These are phyloP conservation scores for Enteromius unitaeniatus DNA, from an alignment of 2,797 vertebrate species.

Conservation along the genomic window DNA sequence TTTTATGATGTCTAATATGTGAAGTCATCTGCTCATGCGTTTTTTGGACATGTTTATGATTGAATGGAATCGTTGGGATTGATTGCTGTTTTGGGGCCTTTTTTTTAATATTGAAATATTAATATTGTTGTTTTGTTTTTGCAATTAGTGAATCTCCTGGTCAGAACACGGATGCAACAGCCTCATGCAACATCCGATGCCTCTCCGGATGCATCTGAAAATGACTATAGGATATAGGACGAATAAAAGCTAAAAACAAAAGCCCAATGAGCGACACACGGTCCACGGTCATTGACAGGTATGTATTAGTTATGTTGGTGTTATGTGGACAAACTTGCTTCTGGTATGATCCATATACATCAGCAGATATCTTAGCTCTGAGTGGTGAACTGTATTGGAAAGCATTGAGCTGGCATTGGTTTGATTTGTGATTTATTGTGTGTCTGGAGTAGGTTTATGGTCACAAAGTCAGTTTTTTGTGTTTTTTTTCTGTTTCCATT, in stretches of 20 bases:
- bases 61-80: not conserved
- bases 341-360: not conserved
- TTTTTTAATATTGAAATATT: no score
- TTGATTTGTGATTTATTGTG: not conserved
- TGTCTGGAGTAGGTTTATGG: not conserved
- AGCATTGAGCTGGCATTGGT: not conserved
- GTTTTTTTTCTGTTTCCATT: not conserved
- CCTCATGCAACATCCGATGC: constrained; percentile 55
- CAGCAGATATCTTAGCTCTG: not conserved
- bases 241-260: constrained; percentile 85
- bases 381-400: no score
- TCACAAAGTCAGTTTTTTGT: not conserved
- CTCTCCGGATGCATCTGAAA: constrained; percentile 76
- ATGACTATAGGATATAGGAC: constrained; percentile 92
- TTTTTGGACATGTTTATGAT: not conserved
- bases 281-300: constrained; percentile 96
- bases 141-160: not conserved
- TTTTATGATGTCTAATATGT: not conserved
- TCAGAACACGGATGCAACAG: constrained; percentile 23
- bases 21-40: not conserved
- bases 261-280: constrained; percentile 99
- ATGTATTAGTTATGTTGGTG: constrained; percentile 43
- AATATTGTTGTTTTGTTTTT: constrained; percentile 8
- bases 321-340: constrained; percentile 12
- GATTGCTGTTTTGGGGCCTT: not conserved